Percentiles rank a stretch among this genome's conserved stretches.
Conservation (phyloP, 1,140 invertebrate species). For the Babylonia areolata region DNA sequence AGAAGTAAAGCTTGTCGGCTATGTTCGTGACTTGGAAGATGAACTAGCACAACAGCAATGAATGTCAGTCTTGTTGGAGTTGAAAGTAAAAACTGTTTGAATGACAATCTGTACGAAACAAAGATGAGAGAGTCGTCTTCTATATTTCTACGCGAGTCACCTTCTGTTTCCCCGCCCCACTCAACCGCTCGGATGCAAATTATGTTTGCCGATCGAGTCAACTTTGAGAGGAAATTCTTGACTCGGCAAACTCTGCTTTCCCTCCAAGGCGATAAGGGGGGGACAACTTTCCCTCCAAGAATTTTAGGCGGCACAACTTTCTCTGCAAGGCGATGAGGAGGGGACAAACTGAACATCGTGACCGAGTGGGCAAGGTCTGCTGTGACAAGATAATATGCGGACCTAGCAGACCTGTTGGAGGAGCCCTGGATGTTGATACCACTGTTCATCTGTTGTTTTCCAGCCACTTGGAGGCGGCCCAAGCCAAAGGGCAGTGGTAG, state of each 20-base stretch:
- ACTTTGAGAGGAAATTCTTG: not conserved
- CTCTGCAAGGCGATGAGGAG: no score
- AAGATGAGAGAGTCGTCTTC: not conserved
- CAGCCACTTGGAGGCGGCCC: not conserved
- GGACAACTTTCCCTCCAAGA: no score
- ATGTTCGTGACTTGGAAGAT: not conserved
- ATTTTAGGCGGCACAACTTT: no score
- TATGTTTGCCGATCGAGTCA: not conserved
- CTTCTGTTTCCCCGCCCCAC: no score
- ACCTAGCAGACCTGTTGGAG: not conserved
- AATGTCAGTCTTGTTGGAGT: not conserved
- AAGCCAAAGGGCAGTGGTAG: not conserved
- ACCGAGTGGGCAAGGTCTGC: not conserved
- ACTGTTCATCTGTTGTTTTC: not conserved
- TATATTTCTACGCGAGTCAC: no score
- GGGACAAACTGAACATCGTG: not conserved
- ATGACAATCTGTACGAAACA: not conserved
- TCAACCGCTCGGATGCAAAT: not conserved
- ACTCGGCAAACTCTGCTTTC: not conserved
- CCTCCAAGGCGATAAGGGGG: not conserved
- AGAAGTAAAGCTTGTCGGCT: not conserved
- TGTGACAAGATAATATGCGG: not conserved
- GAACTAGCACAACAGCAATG: not conserved
- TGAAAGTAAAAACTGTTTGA: not conserved
- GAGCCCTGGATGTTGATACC: not conserved